Evolutionary conservation across 1,140 invertebrate species (phyloP), one percentile per base, ranked within the genome.

Genomic region (Hyphantria cunea): DNA sequence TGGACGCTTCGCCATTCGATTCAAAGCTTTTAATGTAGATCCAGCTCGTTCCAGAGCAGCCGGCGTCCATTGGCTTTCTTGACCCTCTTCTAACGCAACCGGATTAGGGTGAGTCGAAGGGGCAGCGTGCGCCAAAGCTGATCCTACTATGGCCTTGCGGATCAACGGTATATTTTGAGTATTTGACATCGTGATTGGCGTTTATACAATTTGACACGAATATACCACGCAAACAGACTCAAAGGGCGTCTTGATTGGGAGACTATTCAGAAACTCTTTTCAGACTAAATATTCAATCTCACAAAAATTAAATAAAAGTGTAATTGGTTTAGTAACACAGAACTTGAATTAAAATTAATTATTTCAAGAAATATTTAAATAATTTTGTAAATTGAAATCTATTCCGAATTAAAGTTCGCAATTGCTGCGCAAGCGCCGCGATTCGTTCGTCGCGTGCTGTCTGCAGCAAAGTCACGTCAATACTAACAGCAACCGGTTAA

Each of bases 1-100:
- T 12, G 91, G 90, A 64, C 90, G 69, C 66, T 91, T 91, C 0
- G 91, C 91, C 86, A 91, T 91, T 8, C 84, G 85, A 67, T 91
- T 91, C 17, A 91, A 66, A 7, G 84, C 87, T 64, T 91, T 91
- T 7, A 92, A 67, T 5, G 91, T 90, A 0, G 89, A 90, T 6
- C 82, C 84, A 39, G 87, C 89, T 58, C 86, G 76, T 69, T 91
- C 89, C 55, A 91, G 70, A 17, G 88, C 85, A 12, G 86, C 86
- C 0, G 86, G 86, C 6, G 85, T 87, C 88, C 88, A 91, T 49
- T 86, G 77, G 49, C 64, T 78, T 51, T 86, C 84, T 54, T 77
- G 77, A 5, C 52, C 69, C 42, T 76, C 68, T n/a, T 66, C 62
- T 0, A 74, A 32, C n/a, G 64, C 72, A 42, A 68, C 41, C 17